phyloP scores from a whole-genome alignment of 2,113 vertebrate genomes.

The Tympanuchus pallidicinctus region DNA sequence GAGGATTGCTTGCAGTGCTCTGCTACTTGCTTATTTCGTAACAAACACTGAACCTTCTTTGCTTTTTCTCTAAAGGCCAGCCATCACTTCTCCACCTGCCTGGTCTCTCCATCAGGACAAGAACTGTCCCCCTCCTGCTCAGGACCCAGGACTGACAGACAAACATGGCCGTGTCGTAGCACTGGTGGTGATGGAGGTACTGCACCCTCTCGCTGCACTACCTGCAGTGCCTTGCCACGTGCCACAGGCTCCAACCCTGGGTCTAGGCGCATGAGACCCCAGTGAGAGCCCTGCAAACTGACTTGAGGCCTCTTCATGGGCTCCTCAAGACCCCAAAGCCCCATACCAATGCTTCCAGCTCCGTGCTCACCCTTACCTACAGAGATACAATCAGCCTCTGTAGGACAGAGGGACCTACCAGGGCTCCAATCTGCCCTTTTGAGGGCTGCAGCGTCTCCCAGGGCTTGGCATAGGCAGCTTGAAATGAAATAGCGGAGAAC shows the following conservation, averaged over 20 bases:
- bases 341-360: background rate
- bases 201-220: background rate
- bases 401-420: background rate
- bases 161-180: background rate
- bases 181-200: background rate
- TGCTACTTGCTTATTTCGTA: slow-evolving; percentile 56
- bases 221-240: background rate
- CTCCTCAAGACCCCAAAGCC: background rate
- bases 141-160: rapidly evolving
- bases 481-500: background rate
- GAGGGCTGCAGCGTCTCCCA: background rate
- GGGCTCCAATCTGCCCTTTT: background rate
- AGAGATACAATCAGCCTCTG: background rate
- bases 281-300: background rate
- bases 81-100: slow-evolving; percentile 16
- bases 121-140: background rate
- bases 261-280: background rate
- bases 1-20: slow-evolving; percentile 48
- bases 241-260: background rate
- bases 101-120: slow-evolving; percentile 1
- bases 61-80: background rate
- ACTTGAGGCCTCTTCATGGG: background rate
- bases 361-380: background rate
- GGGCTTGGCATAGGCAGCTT: background rate
- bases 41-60: slow-evolving; percentile 54